Percentiles rank a stretch among this genome's conserved stretches.
Conservation (phyloP, 2,113 vertebrate genomes). For the Oreocharis arfaki region DNA sequence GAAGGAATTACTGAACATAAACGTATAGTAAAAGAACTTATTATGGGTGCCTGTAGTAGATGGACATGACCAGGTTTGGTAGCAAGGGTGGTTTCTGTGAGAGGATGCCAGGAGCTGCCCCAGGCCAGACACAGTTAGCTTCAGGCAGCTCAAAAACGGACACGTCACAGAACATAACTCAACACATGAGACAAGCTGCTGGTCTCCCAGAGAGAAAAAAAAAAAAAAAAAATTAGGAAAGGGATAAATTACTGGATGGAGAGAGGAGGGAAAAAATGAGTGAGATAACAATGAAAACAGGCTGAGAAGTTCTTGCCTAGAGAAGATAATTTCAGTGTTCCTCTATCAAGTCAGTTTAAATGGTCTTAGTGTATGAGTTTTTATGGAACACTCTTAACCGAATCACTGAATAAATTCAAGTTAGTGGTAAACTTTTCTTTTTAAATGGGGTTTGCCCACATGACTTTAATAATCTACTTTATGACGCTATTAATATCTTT, state of each 20-base stretch:
- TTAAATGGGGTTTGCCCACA: neutral
- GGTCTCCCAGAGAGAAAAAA: neutral
- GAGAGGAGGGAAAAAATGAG: fast-evolving
- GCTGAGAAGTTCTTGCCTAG: neutral
- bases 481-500: neutral
- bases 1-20: neutral
- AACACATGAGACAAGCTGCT: neutral
- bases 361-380: neutral
- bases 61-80: neutral
- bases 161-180: neutral
- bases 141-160: neutral
- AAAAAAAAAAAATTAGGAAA: neutral
- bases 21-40: neutral
- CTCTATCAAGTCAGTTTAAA: neutral
- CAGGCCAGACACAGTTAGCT: neutral
- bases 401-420: neutral
- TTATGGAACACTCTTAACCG: neutral
- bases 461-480: neutral
- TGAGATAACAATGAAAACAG: neutral
- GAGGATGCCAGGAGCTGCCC: neutral
- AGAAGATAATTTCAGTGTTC: neutral
- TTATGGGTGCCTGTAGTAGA: neutral
- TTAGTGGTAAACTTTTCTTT: neutral
- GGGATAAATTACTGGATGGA: neutral
- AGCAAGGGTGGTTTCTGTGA: neutral